Base-by-base conservation (phyloP, 1,140 invertebrate genomes). In the Pectinophora gossypiella region DNA sequence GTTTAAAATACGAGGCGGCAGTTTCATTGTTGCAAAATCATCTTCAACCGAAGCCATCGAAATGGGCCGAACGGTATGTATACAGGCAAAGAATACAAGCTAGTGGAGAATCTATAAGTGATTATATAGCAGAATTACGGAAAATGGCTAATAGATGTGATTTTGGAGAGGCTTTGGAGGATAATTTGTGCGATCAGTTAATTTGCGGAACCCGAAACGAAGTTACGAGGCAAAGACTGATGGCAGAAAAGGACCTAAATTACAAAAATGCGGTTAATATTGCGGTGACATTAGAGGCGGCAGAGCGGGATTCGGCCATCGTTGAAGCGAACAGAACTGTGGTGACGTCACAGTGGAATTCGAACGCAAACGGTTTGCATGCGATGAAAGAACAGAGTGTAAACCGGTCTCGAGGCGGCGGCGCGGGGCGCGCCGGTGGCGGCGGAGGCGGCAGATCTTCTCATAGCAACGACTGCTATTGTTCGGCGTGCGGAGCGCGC, bases 121-220 rank as follows among this genome's bases (percentile, higher is more conserved):
- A 50, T 9, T 50, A 40, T 19, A 15, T 50, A 4, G 18, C 36
- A 1, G 48, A 40, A n/a, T 40, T 50, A 16, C 38, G 40, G 19
- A 50, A 50, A 36, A 10, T 50, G 10, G 32, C 48, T 20, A 38
- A 21, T 6, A 3, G 15, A 16, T 50, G 48, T 23, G 48, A 50
- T 0, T 50, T 50, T 21, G 48, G 16, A 15, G 27, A 27, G 19
- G 9, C 1, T 12, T 20, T 50, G 16, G 35, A 50, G 13, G 23
- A 27, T 27, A 27, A 27, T 12, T 12, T 27, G 5, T 12, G 23
- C 23, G n/a, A n/a, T n/a, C n/a, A n/a, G n/a, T n/a, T n/a, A n/a
- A n/a, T n/a, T n/a, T n/a, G n/a, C n/a, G n/a, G n/a, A n/a, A n/a
- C n/a, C n/a, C n/a, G n/a, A n/a, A n/a, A n/a, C n/a, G n/a, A 27